phyloP scores from a whole-genome alignment of 2,113 vertebrate genomes.

The Bostrychus sinensis region DNA sequence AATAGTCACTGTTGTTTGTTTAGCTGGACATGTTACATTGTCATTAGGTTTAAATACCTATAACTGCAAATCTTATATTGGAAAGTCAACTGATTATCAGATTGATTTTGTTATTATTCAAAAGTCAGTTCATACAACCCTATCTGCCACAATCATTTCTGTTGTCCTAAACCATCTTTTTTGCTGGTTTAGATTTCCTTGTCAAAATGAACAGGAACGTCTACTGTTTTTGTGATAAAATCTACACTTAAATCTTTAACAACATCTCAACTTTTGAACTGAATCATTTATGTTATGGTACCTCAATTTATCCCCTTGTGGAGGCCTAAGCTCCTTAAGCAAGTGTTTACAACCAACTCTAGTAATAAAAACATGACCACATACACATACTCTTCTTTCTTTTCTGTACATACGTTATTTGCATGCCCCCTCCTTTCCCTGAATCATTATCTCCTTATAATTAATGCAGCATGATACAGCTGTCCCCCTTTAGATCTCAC shows the following conservation, averaged over 20 bases:
- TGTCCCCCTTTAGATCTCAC: constrained; percentile 55
- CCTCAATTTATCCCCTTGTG: constrained; percentile 3
- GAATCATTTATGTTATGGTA: constrained; percentile 4
- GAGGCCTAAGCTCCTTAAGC: not conserved
- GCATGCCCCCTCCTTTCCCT: constrained; percentile 6
- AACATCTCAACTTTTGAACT: constrained; percentile 4
- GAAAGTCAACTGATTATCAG: too few relatives aligned
- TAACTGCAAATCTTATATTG: too few relatives aligned
- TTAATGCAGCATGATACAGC: constrained; percentile 64
- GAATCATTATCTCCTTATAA: constrained; percentile 68
- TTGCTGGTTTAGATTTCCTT: not conserved
- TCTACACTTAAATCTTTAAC: not conserved
- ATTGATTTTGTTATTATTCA: too few relatives aligned
- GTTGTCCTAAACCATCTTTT: not conserved
- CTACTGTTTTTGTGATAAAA: not conserved
- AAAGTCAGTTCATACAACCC: too few relatives aligned
- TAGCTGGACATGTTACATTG: too few relatives aligned
- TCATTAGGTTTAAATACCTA: too few relatives aligned
- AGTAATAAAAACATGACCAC: not conserved
- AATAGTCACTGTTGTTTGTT: too few relatives aligned
- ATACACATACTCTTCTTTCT: not conserved
- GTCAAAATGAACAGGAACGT: not conserved
- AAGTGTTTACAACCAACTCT: constrained; percentile 6
- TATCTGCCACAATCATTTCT: too few relatives aligned
- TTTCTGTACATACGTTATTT: not conserved